Evolutionary conservation across 2,797 vertebrate species (phyloP).

Genomic region (Hephaestus fuliginosus): DNA sequence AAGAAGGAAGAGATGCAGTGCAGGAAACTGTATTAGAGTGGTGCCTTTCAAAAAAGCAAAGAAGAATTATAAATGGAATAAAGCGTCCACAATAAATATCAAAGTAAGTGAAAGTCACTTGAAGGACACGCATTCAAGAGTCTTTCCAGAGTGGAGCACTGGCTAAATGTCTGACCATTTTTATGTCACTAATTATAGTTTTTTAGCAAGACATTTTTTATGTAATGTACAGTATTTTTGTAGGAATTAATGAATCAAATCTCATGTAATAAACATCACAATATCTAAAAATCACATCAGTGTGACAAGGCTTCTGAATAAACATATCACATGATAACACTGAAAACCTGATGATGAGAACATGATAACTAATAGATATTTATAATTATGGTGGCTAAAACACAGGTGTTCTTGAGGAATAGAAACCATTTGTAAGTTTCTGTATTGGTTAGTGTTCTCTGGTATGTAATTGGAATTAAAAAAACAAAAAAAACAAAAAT

Average conservation of each 20-base stretch:
- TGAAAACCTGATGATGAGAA: not conserved
- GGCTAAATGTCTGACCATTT: not conserved
- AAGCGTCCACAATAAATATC: not conserved
- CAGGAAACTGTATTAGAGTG: not conserved
- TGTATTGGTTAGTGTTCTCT: not conserved
- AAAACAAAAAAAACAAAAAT: not conserved
- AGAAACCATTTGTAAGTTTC: not conserved
- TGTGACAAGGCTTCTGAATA: not conserved
- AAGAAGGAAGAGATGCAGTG: slow-evolving; percentile 15
- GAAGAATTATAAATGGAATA: not conserved
- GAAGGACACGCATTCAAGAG: not conserved
- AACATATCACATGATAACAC: not conserved
- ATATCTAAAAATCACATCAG: too few species aligned
- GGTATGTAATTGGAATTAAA: not conserved
- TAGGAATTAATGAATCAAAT: not conserved
- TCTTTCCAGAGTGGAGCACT: not conserved
- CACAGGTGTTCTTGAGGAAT: not conserved
- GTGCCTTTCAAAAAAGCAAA: slow-evolving; percentile 19
- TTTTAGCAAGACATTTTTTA: not conserved
- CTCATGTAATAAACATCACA: not conserved
- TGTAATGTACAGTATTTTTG: not conserved
- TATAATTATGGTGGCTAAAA: not conserved
- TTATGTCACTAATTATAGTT: not conserved
- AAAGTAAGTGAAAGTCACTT: not conserved
- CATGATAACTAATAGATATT: not conserved